A percentile compares a stretch with the other conserved stretches of the same genome.
phyloP scores from a whole-genome alignment of 1,140 invertebrate genomes.

The Lutraria rhynchaena region DNA sequence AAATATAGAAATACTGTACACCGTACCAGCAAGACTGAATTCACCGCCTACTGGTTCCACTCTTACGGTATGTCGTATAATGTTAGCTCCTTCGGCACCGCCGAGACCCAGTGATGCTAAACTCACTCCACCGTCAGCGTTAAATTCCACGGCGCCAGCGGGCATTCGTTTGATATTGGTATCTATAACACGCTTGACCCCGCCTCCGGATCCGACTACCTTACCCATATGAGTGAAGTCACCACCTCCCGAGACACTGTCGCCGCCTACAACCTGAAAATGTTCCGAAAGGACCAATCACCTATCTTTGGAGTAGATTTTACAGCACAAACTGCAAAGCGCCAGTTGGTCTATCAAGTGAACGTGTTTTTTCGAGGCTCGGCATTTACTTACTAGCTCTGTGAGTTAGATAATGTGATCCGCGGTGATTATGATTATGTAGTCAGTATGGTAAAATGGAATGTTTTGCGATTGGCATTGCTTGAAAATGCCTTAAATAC shows the following conservation, averaged over 20 bases:
- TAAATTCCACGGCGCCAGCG: conserved; percentile 23
- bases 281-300: too few species aligned
- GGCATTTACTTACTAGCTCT: too few species aligned
- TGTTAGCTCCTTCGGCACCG: conserved; percentile 30
- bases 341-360: too few species aligned
- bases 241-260: conserved; percentile 26
- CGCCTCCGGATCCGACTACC: conserved; percentile 48
- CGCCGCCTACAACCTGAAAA: conserved; percentile 5
- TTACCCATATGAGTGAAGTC: conserved; percentile 56
- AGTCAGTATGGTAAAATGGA: too few species aligned
- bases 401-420: too few species aligned
- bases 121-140: conserved; percentile 31
- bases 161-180: conserved; percentile 53
- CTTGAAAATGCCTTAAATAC: too few species aligned
- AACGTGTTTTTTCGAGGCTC: too few species aligned
- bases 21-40: not conserved
- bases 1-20: too few species aligned
- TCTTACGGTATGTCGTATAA: conserved; percentile 31
- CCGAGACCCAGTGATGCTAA: conserved; percentile 39
- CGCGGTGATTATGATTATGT: too few species aligned
- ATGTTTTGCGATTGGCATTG: too few species aligned
- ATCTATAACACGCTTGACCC: conserved; percentile 31
- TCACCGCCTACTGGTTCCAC: conserved; percentile 24
- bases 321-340: too few species aligned
- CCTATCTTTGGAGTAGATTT: too few species aligned